phyloP scores from a whole-genome alignment of 2,888 invertebrate species.

The Pheosia tremula region DNA sequence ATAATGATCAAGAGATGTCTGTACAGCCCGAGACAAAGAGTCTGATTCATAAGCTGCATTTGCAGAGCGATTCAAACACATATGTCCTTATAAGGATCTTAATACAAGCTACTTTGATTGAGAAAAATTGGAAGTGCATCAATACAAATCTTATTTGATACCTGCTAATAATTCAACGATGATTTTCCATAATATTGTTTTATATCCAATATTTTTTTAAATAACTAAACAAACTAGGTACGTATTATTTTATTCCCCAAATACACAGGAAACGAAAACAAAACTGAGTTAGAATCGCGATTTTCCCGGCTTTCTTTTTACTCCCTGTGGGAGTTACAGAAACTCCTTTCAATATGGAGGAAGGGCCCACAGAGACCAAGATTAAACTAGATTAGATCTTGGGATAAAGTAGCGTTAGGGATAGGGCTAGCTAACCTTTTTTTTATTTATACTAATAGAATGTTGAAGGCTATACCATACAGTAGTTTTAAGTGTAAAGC shows the following conservation, averaged over 20 bases:
- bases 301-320: neutral
- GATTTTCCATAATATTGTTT: too few species aligned
- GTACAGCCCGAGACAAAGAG: neutral
- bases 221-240: too few species aligned
- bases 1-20: conserved; percentile 2
- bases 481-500: too few species aligned
- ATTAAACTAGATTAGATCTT: conserved; percentile 18
- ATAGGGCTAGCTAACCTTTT: conserved; percentile 3
- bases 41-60: neutral
- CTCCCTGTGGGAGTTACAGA: neutral
- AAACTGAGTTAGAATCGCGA: conserved; percentile 7
- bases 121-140: too few species aligned
- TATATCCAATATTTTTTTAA: too few species aligned
- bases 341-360: conserved; percentile 6
- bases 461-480: neutral
- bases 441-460: neutral
- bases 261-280: conserved; percentile 8
- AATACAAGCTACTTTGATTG: too few species aligned
- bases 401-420: neutral
- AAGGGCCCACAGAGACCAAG: conserved; percentile 22
- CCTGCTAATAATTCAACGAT: too few species aligned
- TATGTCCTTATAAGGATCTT: too few species aligned
- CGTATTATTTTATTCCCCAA: neutral
- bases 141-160: too few species aligned
- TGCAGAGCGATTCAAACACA: neutral